Base-by-base conservation (phyloP, 2,797 vertebrate genomes). In the Coranthus polyacanthus region DNA sequence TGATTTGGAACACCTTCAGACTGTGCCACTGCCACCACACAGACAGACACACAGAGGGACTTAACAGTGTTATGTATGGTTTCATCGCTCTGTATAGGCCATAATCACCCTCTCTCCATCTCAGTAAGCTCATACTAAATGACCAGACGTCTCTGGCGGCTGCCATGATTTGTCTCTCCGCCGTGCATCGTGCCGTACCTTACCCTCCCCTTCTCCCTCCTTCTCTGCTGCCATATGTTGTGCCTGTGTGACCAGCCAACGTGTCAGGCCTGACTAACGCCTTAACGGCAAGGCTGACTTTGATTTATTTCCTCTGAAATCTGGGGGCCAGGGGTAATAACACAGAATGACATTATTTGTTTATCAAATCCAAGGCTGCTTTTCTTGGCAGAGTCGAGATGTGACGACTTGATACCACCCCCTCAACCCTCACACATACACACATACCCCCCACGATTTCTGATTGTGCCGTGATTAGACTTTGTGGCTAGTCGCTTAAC, bases 251-350 rank as follows among this genome's bases (percentile, higher is more conserved):
- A 88, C 89, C 77, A 65, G 85, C 82, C 73, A 62, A 83, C 71
- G 70, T 84, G 88, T 90, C 89, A 79, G 85, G 82, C 85, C 81
- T 84, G 82, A 89, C 83, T 89, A 87, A 83, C 82, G 81, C 85
- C 91, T 94, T 94, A 93, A 90, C 92, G 90, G 79, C 85, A 81
- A 72, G 83, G 68, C 84, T 89, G 93, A 95, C 94, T 93, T 95
- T 96, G 95, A 96, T 97, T 95, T 95, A 96, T 96, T 96, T 96
- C 93, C 94, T 95, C 89, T 94, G 94, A 96, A 97, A 96, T 95
- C 94, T 93, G 91, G 95, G 93, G 95, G 92, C 85, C 59, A 83
- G 88, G 91, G 92, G 92, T 93, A 95, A 95, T 96, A 95, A 96
- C 93, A 91, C 93, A 92, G 94, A 95, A 93, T 95, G 94, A 94